Evolutionary conservation across 2,888 invertebrate genomes (phyloP), one percentile per base, ranked within the genome.

Genomic region (Cepaea hortensis): DNA sequence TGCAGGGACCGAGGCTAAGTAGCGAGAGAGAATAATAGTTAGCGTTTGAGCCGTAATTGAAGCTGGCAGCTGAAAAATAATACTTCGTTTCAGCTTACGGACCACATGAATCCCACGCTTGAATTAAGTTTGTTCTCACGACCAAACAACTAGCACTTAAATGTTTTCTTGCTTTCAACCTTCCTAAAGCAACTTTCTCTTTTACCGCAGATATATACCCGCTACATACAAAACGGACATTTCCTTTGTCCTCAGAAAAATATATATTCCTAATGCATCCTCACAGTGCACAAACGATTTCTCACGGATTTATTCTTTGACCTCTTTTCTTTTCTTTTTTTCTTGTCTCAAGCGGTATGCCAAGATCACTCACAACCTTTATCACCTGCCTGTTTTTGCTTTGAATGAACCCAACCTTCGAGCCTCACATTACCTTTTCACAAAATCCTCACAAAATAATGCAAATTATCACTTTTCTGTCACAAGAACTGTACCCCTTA

Each of bases 41-140:
- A 80, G 62, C 6, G 80, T 4, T 7, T 4, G 11, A 35, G 35
- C 35, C 13, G 20, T 68, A 62, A 80, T 80, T 35, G 79, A 80
- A 9, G 20, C n/a, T 80, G 62, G 23, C 80, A 20, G 80, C 62
- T 65, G 65, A 5, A 46, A 80, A 77, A n/a, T 55, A 77, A 61
- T n/a, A 61, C 61, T 3, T 79, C 20, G 50, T 79, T 13, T 35
- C 61, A 61, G 62, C n/a, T n/a, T 61, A 23, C n/a, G 62, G 79
- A 79, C 61, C 79, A 62, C n/a, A 65, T 11, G 46, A 80, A 65
- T 5, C 35, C 62, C 50, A n/a, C 13, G 82, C 23, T 23, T 72
- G 70, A 55, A 55, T 55, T 82, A 70, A 72, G 82, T 72, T 65
- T 50, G 23, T 82, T 82, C 82, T 82, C 82, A 82, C 82, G 82